Base-by-base conservation (phyloP, 2,797 vertebrate genomes). In the Zalophus californianus region DNA sequence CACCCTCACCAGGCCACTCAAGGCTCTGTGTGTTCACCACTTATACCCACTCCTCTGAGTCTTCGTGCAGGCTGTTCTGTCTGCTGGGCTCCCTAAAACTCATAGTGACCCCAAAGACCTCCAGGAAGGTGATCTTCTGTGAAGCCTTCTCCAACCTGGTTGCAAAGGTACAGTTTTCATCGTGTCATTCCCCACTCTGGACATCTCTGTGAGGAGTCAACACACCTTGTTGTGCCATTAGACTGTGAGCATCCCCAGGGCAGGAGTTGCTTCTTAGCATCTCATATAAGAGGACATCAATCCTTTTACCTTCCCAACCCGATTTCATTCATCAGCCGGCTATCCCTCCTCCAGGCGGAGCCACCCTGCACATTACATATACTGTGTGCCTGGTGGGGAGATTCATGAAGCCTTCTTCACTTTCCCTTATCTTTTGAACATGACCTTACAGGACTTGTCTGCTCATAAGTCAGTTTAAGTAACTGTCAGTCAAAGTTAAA, bases 11-110 rank as follows among this genome's bases (percentile, higher is more conserved):
- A 32, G 13, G 68, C 25, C 50, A 5, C 35, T n/a, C 32, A 1
- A 27, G 56, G 66, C 50, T 23, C 52, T 0, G 0, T 1, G 14
- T 10, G 38, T 27, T 64, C 14, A 13, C 6, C 13, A 7, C n/a
- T 12, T 23, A 58, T 5, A 1, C 18, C 32, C 14, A 7, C 1
- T 9, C 20, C 4, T 58, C 56, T 2, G 0, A 0, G 21, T 12
- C 35, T 25, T 41, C 0, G 4, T 10, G 41, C 16, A 44, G 44
- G 32, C n/a, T n/a, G 29, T 8, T 82, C 60, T 15, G 12, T n/a
- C 64, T 48, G 73, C 52, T 21, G 27, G 86, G 20, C 73, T 14
- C 58, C 70, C 83, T 14, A 15, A 56, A 56, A 20, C 62, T 58
- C 32, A 6, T 3, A 16, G 48, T 44, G 66, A 50, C 32, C 13